phyloP scores from a whole-genome alignment of 2,113 vertebrate species.

The Daubentonia madagascariensis region DNA sequence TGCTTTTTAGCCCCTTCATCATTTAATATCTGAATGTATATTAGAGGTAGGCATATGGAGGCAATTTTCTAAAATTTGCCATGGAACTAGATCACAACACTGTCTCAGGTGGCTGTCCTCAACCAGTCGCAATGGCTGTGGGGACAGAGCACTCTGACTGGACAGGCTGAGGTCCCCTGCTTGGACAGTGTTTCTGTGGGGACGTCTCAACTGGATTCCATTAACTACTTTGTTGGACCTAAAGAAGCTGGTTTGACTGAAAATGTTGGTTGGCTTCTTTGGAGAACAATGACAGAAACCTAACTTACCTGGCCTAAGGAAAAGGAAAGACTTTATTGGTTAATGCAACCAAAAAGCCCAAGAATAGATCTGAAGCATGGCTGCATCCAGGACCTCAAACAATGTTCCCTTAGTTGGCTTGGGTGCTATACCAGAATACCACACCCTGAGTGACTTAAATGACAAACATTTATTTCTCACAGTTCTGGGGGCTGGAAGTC shows the following conservation, averaged over 20 bases:
- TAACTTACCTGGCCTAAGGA: too few relatives aligned
- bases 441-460: not conserved
- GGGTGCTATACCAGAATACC: not conserved
- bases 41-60: not conserved
- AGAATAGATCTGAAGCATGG: not conserved
- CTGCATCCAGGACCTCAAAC: not conserved
- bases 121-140: not conserved
- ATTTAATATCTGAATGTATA: not conserved
- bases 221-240: not conserved
- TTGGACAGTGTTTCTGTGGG: not conserved
- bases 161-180: not conserved
- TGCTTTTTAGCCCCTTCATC: not conserved
- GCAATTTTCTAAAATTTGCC: not conserved
- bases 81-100: rapidly evolving
- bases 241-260: not conserved
- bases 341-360: not conserved
- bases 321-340: not conserved
- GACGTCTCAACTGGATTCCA: not conserved
- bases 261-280: not conserved
- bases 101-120: not conserved
- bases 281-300: not conserved
- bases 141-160: not conserved
- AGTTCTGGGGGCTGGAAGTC: not conserved
- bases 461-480: not conserved
- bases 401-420: not conserved